Evolutionary conservation across 2,888 invertebrate species (phyloP).

Genomic region (Drosophila birchii): DNA sequence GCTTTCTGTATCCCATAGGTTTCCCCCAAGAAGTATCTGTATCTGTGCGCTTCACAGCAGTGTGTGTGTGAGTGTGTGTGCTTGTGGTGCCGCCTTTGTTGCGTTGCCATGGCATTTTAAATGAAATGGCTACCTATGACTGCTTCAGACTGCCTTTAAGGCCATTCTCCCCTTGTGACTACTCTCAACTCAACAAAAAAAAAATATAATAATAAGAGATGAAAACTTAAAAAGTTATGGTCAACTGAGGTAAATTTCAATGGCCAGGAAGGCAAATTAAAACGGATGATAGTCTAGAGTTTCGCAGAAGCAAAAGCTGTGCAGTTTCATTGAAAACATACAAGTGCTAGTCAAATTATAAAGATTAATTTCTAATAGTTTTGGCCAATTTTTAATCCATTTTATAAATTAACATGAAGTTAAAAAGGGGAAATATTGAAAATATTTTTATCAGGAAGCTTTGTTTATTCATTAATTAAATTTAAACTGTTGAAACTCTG

Average conservation of each 20-base stretch:
- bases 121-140: constrained; percentile 36
- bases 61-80: constrained; percentile 16
- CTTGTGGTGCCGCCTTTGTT: constrained; percentile 37
- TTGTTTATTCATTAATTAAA: too few relatives aligned
- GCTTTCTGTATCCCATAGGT: constrained; percentile 38
- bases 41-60: constrained; percentile 11
- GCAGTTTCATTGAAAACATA: not conserved
- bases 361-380: not conserved
- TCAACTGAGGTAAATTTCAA: not conserved
- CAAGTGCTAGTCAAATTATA: not conserved
- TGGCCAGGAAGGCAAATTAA: not conserved
- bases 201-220: not conserved
- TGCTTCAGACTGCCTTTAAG: constrained; percentile 24
- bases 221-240: constrained; percentile 15
- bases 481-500: not conserved
- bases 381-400: not conserved
- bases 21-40: constrained; percentile 6
- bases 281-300: not conserved
- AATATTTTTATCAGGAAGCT: not conserved
- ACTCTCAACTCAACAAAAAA: not conserved
- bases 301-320: not conserved
- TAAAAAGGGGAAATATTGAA: not conserved
- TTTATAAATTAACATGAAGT: not conserved
- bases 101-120: constrained; percentile 43
- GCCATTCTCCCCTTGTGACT: constrained; percentile 24